phyloP scores from a whole-genome alignment of 2,888 invertebrate genomes.

The Neoascia interrupta region DNA sequence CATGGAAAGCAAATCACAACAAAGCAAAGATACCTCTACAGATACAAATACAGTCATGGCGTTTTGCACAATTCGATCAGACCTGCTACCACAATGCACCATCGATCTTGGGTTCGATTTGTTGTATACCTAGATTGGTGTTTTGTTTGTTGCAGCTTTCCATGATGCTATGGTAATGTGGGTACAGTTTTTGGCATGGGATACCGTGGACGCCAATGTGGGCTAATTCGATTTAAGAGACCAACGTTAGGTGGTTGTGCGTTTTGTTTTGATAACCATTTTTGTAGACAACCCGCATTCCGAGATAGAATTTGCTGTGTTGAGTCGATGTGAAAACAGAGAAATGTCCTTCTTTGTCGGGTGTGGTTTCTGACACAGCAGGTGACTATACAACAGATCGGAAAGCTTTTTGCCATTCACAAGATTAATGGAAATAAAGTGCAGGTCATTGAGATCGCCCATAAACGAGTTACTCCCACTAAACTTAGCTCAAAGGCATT shows the following conservation, averaged over 20 bases:
- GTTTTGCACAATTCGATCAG: too few species aligned
- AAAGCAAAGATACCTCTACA: constrained; percentile 29
- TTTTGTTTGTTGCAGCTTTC: constrained; percentile 37
- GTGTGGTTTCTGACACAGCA: too few species aligned
- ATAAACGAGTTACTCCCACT: constrained; percentile 38
- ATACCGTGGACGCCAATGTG: constrained; percentile 39
- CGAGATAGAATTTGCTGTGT: constrained; percentile 31
- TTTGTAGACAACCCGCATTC: constrained; percentile 63
- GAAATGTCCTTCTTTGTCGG: constrained; percentile 24
- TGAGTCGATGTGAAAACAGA: too few species aligned
- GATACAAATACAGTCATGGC: too few species aligned
- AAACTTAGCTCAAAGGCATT: too few species aligned
- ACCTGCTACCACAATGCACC: constrained; percentile 45
- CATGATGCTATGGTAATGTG: constrained; percentile 57
- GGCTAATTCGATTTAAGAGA: constrained; percentile 55
- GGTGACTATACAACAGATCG: constrained; percentile 23
- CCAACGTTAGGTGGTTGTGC: constrained; percentile 33
- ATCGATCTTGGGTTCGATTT: too few species aligned
- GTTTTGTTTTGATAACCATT: constrained; percentile 49
- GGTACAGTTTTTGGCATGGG: constrained; percentile 54
- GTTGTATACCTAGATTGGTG: too few species aligned
- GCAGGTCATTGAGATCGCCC: constrained; percentile 25
- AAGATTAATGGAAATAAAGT: constrained; percentile 1
- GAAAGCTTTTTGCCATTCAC: too few species aligned
- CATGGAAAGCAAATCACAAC: constrained; percentile 20